These are phyloP conservation scores for Macrosiphum euphorbiae DNA, from an alignment of 2,888 invertebrate species.

Conservation along the genomic window DNA sequence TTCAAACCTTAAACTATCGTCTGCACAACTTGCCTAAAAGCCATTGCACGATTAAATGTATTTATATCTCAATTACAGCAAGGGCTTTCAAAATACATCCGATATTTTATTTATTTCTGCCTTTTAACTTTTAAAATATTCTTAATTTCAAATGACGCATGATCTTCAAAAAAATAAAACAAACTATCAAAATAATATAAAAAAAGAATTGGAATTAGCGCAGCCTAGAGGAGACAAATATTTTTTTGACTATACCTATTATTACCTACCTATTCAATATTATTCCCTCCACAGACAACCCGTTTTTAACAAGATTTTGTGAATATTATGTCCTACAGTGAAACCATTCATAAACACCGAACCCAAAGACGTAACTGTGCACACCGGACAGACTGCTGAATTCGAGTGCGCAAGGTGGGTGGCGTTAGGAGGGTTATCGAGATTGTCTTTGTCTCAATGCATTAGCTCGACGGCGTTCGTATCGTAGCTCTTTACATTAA, in stretches of 20 bases:
- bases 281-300: background rate
- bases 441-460: too few relatives aligned
- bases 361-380: conserved; percentile 87
- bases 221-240: too few relatives aligned
- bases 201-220: background rate
- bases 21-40: background rate
- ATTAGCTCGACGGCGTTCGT: too few relatives aligned
- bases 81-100: background rate
- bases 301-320: background rate
- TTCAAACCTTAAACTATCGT: background rate
- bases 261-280: background rate
- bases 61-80: background rate
- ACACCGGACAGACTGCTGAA: conserved; percentile 86
- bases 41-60: background rate
- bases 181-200: background rate
- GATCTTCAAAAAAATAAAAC: background rate
- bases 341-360: conserved; percentile 91
- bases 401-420: conserved; percentile 90
- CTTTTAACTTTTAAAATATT: background rate
- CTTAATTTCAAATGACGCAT: background rate
- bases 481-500: too few relatives aligned
- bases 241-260: too few relatives aligned
- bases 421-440: too few relatives aligned
- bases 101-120: background rate
- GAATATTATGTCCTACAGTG: conserved; percentile 76